Percentiles rank a stretch among this genome's conserved stretches.
Conservation (phyloP, 2,888 invertebrate genomes). For the Coenonympha glycerion region DNA sequence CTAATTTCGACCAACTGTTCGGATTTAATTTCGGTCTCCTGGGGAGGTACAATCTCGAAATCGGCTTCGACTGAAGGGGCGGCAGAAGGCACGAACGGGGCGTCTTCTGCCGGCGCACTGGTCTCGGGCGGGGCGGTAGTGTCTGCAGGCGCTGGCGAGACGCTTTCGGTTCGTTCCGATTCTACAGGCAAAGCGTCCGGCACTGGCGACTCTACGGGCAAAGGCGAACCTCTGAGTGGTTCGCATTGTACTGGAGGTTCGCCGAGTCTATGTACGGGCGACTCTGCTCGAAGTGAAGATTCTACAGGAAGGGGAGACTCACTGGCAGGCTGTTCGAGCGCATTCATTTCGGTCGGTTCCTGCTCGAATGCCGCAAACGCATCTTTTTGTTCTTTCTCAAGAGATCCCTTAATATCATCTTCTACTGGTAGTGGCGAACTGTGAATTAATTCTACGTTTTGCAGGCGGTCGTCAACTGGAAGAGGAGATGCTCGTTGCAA, state of each 20-base stretch:
- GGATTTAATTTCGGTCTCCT: constrained; percentile 19
- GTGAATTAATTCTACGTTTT: not conserved
- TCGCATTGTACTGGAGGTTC: not conserved
- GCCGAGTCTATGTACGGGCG: constrained; percentile 15
- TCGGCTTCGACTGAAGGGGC: not conserved
- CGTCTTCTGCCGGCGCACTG: not conserved
- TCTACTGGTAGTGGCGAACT: constrained; percentile 14
- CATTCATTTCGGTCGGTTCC: not conserved
- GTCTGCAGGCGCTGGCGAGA: not conserved
- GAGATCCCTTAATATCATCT: constrained; percentile 2
- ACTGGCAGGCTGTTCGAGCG: not conserved
- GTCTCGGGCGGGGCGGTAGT: not conserved
- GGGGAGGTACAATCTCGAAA: not conserved
- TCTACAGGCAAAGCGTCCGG: not conserved
- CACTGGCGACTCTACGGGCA: not conserved
- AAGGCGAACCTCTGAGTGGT: not conserved
- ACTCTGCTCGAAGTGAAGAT: constrained; percentile 11
- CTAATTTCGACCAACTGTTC: constrained; percentile 35
- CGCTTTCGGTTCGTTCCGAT: not conserved
- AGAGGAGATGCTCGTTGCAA: constrained; percentile 20
- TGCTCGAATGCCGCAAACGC: not conserved
- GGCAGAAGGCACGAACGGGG: not conserved
- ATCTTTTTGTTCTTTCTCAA: not conserved
- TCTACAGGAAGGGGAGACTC: constrained; percentile 20
- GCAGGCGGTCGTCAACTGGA: constrained; percentile 15